These are phyloP conservation scores for Drepana falcataria DNA, from an alignment of 2,888 invertebrate genomes.

Conservation along the genomic window DNA sequence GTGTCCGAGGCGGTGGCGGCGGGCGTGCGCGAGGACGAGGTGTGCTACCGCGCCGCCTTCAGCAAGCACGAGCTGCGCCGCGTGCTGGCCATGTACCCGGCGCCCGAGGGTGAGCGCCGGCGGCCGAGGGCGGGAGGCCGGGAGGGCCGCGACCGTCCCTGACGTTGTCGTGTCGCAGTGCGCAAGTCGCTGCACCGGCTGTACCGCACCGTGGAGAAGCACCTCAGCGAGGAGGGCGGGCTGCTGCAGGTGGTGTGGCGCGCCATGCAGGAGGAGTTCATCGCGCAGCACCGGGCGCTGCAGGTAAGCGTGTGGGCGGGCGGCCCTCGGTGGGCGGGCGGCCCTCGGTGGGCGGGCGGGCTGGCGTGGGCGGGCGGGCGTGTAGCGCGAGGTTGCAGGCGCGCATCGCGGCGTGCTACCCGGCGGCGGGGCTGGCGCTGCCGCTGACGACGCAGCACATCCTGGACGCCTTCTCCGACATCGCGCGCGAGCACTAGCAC, in stretches of 20 bases:
- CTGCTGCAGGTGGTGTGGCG: slow-evolving; percentile 98
- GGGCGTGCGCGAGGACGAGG: slow-evolving; percentile 97
- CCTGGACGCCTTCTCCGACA: slow-evolving; percentile 97
- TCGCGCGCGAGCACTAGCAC: slow-evolving; percentile 93
- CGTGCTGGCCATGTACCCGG: slow-evolving; percentile 95
- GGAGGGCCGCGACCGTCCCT: too few species aligned
- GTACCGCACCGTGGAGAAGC: slow-evolving; percentile 98
- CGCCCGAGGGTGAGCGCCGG: slow-evolving; percentile 19
- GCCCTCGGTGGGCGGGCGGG: slow-evolving; percentile 83
- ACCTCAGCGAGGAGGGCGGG: slow-evolving; percentile 96
- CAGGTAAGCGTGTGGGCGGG: slow-evolving; percentile 73
- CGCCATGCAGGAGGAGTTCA: slow-evolving; percentile 99
- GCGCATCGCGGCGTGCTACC: slow-evolving; percentile 96
- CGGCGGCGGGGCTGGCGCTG: slow-evolving; percentile 94
- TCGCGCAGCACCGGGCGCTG: slow-evolving; percentile 92
- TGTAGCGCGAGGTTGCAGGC: slow-evolving; percentile 80
- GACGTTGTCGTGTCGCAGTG: slow-evolving; percentile 79
- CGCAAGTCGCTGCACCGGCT: slow-evolving; percentile 95
- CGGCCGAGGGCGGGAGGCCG: background rate
- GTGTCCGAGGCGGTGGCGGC: slow-evolving; percentile 95
- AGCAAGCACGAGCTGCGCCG: slow-evolving; percentile 97
- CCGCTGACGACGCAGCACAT: slow-evolving; percentile 98
- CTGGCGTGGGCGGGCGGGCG: slow-evolving; percentile 80
- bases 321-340: slow-evolving; percentile 60
- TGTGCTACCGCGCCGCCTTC: slow-evolving; percentile 97